Evolutionary conservation across 2,888 invertebrate species (phyloP).

Genomic region (Mimumesa dahlbomi): DNA sequence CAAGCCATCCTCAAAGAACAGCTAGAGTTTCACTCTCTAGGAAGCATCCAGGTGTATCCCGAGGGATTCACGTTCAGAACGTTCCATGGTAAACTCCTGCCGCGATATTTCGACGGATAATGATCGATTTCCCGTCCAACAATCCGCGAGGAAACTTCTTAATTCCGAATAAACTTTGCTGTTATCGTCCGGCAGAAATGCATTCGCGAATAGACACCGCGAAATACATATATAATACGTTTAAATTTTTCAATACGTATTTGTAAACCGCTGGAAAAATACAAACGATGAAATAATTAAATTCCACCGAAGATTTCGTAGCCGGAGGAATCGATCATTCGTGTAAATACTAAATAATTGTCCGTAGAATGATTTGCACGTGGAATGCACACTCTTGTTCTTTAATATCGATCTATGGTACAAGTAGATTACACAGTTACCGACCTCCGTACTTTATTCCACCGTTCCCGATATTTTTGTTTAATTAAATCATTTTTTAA

Average conservation of each 20-base stretch:
- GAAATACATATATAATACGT: too few species aligned
- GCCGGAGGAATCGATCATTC: not conserved
- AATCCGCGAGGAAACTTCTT: conserved; percentile 20
- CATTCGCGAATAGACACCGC: not conserved
- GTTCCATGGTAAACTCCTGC: conserved; percentile 81
- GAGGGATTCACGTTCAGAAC: conserved; percentile 84
- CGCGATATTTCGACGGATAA: conserved; percentile 1
- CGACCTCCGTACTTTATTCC: too few species aligned
- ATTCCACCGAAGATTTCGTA: too few species aligned
- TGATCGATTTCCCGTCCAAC: conserved; percentile 56
- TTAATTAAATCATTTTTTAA: too few species aligned
- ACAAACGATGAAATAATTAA: too few species aligned
- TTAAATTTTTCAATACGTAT: too few species aligned
- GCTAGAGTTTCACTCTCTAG: conserved; percentile 82
- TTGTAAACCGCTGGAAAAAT: too few species aligned
- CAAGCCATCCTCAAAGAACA: conserved; percentile 82
- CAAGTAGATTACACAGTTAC: too few species aligned
- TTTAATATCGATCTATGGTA: too few species aligned
- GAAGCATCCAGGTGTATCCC: conserved; percentile 82
- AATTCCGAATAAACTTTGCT: conserved; percentile 2
- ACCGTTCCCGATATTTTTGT: too few species aligned
- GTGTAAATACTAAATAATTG: not conserved
- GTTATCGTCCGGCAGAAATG: not conserved
- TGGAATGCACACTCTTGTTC: conserved; percentile 11
- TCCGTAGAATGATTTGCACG: conserved; percentile 8